Evolutionary conservation across 2,888 invertebrate genomes (phyloP), one percentile per base, ranked within the genome.

Genomic region (Drosophila incognita): DNA sequence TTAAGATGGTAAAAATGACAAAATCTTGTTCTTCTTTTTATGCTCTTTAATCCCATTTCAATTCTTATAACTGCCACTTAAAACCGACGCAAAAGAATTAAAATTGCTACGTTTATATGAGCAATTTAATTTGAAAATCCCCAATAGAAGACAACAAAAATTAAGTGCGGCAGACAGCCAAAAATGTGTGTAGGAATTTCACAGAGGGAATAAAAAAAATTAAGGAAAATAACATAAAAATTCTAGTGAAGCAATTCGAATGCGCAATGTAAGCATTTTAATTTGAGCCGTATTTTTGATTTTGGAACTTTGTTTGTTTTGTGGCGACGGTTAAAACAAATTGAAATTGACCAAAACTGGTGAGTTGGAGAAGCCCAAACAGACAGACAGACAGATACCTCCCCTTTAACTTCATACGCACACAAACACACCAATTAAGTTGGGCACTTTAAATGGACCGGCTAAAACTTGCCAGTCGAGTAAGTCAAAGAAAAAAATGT

Each of bases 251-350:
- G 73, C 66, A 76, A 68, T 86, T 82, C 69, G 61, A 62, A 65
- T 71, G 69, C 51, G 65, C 61, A 70, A 58, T 57, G 73, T 68
- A 72, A 81, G 82, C 87, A 87, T 88, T 87, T 87, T 87, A 79
- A 83, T 90, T 87, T 86, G 62, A 59, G 73, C 63, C 75, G 86
- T 75, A 79, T 89, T 90, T 89, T 87, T 89, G 87, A 90, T 87
- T 88, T 83, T 84, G 76, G 54, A 57, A 74, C 60, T 71, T 73
- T 74, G 58, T 38, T 61, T 29, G 64, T 66, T 67, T 76, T 46
- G 33, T 27, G 58, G 53, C 52, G 49, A 48, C 29, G 18, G 63
- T 46, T 66, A 40, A 33, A 70, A 66, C 68, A 75, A 87, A 89
- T 82, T 82, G 83, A 82, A 86, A 87, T 71, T 76, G 76, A 58